A percentile compares a stretch with the other conserved stretches of the same genome.
Conservation (phyloP, 2,113 vertebrate species). For the Pelvicachromis taeniatus region DNA sequence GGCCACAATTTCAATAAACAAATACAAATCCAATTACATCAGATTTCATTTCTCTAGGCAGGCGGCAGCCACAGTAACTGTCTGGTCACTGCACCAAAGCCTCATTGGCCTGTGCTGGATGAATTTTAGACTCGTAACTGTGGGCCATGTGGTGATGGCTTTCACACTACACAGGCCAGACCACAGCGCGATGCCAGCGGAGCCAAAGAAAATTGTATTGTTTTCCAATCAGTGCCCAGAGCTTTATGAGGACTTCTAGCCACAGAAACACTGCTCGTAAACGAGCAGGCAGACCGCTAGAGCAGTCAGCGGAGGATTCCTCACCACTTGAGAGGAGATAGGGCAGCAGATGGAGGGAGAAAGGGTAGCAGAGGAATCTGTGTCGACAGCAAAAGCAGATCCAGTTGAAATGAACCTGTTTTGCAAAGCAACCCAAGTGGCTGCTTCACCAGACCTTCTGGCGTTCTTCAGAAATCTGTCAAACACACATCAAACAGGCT, state of each 20-base stretch:
- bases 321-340: background rate
- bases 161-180: background rate
- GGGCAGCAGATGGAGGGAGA: background rate
- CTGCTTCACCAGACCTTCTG: background rate
- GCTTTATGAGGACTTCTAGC: conserved; percentile 38
- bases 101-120: background rate
- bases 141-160: background rate
- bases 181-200: background rate
- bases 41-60: background rate
- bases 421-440: background rate
- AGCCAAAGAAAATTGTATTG: conserved; percentile 49
- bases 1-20: background rate
- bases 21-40: background rate
- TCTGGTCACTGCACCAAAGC: background rate
- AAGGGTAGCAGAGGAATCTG: background rate
- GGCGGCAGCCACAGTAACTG: background rate
- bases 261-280: conserved; percentile 40
- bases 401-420: conserved; percentile 16
- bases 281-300: conserved; percentile 16
- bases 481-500: background rate
- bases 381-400: background rate
- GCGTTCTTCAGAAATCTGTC: background rate
- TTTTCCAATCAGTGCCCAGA: conserved; percentile 48
- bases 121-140: background rate
- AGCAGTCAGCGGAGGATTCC: conserved; percentile 10